Evolutionary conservation across 2,113 vertebrate species (phyloP), one percentile per base, ranked within the genome.

Genomic region (Pimephales promelas): DNA sequence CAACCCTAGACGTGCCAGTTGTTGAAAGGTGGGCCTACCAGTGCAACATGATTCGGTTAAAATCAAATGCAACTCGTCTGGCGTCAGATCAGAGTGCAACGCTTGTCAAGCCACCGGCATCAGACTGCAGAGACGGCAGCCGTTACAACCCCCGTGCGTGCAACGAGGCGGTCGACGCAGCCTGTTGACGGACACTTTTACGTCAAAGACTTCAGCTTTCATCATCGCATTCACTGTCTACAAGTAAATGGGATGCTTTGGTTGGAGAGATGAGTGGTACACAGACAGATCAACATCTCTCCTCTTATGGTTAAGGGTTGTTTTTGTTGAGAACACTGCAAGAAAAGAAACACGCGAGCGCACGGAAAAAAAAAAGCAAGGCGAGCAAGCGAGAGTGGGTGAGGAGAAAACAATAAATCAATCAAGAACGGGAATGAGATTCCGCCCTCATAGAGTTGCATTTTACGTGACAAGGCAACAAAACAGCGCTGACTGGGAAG

Each of bases 181-280:
- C 88, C 92, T 90, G 91, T 91, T 84, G 88, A 93, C 92, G 94
- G 92, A 87, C 93, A 94, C 93, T 93, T 95, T 94, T 92, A 90
- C 89, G 89, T 70, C 78, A 84, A 92, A 89, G 92, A 94, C 89
- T 88, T 89, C 76, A 59, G 86, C 93, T 94, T 94, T 93, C 93
- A 93, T 95, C 92, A 89, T 88, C 87, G 86, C 90, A 88, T 92
- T 92, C 91, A 92, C 92, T 89, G 72, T 88, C 90, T 89, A 26
- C 90, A 88, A 92, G 92, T 94, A 93, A 94, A 94, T 93, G 87
- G 86, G 90, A 86, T 88, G 57, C 86, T 82, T 34, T 47, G 76
- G 81, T 47, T 47, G 40, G 56, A 83, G 76, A 82, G 54, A 75
- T 75, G 71, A 59, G 56, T 49, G 59, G 24, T 52, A 68, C 13